Percentiles rank a stretch among this genome's conserved stretches.
phyloP scores from a whole-genome alignment of 2,888 invertebrate species.

The Alcis repandata region DNA sequence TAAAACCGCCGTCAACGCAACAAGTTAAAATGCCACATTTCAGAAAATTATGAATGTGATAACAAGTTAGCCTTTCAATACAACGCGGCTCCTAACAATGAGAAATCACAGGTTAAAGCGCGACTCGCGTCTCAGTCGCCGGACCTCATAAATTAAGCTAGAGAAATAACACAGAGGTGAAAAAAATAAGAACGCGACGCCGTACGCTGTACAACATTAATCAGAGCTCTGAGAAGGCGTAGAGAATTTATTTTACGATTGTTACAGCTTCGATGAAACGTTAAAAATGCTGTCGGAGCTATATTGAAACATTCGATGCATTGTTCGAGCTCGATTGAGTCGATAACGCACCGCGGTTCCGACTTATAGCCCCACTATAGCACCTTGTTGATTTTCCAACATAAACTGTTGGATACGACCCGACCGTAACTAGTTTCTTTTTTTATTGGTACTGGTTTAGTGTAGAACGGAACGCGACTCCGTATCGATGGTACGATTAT shows the following conservation, averaged over 20 bases:
- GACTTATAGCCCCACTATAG: constrained; percentile 67
- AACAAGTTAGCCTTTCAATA: constrained; percentile 27
- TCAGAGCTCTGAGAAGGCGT: constrained; percentile 85
- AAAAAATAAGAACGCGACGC: constrained; percentile 80
- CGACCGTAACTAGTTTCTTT: constrained; percentile 81
- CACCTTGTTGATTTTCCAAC: constrained; percentile 85
- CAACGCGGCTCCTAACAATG: constrained; percentile 36
- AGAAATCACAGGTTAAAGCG: constrained; percentile 57
- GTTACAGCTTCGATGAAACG: constrained; percentile 85
- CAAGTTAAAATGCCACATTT: constrained; percentile 5
- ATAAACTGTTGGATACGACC: constrained; percentile 80
- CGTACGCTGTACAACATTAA: constrained; percentile 83
- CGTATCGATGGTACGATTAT: constrained; percentile 84
- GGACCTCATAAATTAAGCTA: constrained; percentile 80
- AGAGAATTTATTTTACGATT: constrained; percentile 86
- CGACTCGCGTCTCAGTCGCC: constrained; percentile 58
- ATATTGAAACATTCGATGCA: constrained; percentile 85
- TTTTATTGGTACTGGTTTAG: constrained; percentile 85
- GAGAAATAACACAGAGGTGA: constrained; percentile 76
- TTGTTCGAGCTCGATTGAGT: constrained; percentile 81
- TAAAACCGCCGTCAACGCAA: constrained; percentile 7
- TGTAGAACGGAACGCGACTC: constrained; percentile 82
- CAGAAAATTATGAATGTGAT: constrained; percentile 16
- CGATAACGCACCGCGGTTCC: constrained; percentile 82
- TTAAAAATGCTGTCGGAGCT: constrained; percentile 85